These are phyloP conservation scores for Erythrocebus patas DNA, from an alignment of 2,113 vertebrate species.

Conservation along the genomic window DNA sequence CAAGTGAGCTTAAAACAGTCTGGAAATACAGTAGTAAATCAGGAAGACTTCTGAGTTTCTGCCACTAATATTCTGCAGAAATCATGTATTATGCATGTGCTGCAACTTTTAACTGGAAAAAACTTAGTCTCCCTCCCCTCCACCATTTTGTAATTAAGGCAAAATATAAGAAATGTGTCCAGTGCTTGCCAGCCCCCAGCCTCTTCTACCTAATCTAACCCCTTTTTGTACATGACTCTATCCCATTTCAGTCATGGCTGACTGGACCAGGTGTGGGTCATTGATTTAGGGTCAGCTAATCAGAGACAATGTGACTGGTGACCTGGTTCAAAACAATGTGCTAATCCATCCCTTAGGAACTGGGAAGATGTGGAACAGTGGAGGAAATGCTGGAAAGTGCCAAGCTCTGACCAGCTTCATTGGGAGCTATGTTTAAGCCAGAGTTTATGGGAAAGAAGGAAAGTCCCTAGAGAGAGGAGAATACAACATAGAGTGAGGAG, in stretches of 20 bases:
- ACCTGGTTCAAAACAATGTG: background rate
- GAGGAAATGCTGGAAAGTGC: background rate
- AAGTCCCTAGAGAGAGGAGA: background rate
- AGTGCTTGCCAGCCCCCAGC: background rate
- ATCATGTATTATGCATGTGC: background rate
- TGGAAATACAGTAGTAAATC: background rate
- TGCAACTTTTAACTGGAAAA: background rate
- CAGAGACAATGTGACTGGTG: background rate
- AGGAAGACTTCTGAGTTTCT: constrained; percentile 31
- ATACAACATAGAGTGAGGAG: background rate
- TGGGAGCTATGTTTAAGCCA: background rate
- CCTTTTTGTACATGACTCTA: background rate
- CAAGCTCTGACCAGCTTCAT: background rate
- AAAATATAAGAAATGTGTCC: background rate
- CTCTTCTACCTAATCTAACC: background rate
- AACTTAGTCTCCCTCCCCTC: background rate
- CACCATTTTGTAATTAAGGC: background rate
- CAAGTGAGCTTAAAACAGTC: background rate
- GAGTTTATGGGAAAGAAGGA: background rate
- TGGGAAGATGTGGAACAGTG: background rate
- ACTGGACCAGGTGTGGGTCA: background rate
- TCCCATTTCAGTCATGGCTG: background rate
- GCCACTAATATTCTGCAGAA: constrained; percentile 30
- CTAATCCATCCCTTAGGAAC: background rate
- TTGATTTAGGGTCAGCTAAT: background rate